Conservation (phyloP, 2,888 invertebrate species). For the Leptarthrus brevirostris region DNA sequence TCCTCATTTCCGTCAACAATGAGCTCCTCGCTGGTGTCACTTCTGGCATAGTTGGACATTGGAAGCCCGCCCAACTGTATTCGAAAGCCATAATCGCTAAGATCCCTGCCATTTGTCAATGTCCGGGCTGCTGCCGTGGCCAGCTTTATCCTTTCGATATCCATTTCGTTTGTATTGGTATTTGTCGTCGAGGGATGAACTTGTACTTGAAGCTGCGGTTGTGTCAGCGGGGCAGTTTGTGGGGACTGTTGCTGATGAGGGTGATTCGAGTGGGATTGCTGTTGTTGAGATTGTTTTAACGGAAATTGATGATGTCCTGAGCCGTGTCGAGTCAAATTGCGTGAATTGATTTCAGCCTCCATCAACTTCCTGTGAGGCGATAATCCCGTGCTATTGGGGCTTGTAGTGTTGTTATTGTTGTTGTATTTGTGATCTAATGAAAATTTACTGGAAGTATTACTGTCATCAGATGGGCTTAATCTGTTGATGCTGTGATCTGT, state of each 20-base stretch:
- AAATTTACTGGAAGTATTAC: constrained; percentile 51
- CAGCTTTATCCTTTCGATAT: constrained; percentile 66
- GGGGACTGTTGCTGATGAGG: constrained; percentile 51
- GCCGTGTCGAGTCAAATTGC: constrained; percentile 53
- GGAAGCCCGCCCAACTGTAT: constrained; percentile 67
- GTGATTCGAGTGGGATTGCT: constrained; percentile 42
- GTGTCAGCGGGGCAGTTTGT: constrained; percentile 48
- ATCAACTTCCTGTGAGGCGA: constrained; percentile 59
- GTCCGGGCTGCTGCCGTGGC: constrained; percentile 61
- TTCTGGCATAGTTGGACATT: constrained; percentile 65
- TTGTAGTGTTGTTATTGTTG: constrained; percentile 53
- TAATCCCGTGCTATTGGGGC: constrained; percentile 58
- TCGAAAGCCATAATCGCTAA: constrained; percentile 67
- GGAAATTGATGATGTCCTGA: constrained; percentile 54
- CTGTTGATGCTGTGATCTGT: constrained; percentile 63
- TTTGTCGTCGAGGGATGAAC: constrained; percentile 37
- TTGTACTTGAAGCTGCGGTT: constrained; percentile 52
- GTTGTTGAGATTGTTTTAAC: constrained; percentile 53
- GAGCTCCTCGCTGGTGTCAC: constrained; percentile 67
- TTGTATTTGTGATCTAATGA: constrained; percentile 56
- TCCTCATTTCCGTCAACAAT: constrained; percentile 67
- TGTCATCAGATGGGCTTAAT: constrained; percentile 61
- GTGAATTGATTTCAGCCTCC: constrained; percentile 57
- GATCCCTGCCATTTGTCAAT: constrained; percentile 59
- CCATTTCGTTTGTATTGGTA: constrained; percentile 60